phyloP scores from a whole-genome alignment of 2,113 vertebrate species.

The Silurus meridionalis region DNA sequence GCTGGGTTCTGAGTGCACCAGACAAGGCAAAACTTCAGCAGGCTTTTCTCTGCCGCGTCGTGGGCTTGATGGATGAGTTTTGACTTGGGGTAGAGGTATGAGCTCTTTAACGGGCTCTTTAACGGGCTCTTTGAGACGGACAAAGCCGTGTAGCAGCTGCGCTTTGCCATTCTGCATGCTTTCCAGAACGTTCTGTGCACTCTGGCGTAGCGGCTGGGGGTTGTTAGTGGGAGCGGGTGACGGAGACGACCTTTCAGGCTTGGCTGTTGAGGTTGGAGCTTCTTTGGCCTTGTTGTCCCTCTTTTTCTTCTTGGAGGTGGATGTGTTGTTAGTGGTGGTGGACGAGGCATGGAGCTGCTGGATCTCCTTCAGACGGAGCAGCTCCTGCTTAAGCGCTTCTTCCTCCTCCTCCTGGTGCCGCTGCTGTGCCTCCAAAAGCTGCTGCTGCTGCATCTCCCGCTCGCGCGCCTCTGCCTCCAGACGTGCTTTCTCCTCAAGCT shows the following conservation, averaged over 20 bases:
- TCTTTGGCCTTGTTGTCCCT: constrained; percentile 84
- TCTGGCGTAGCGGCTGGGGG: constrained; percentile 77
- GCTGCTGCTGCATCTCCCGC: constrained; percentile 69
- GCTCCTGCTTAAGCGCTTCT: constrained; percentile 82
- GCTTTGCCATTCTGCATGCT: constrained; percentile 82
- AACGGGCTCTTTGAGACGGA: constrained; percentile 65
- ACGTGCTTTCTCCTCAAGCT: constrained; percentile 95
- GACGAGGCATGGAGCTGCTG: constrained; percentile 77
- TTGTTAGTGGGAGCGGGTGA: constrained; percentile 61
- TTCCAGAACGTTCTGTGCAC: constrained; percentile 73
- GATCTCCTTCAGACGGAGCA: constrained; percentile 85
- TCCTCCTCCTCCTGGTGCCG: constrained; percentile 78
- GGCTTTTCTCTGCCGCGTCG: constrained; percentile 73
- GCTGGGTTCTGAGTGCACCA: constrained; percentile 70
- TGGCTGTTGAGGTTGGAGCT: constrained; percentile 69
- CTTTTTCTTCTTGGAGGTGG: constrained; percentile 86
- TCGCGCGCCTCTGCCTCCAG: constrained; percentile 86
- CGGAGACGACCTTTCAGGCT: constrained; percentile 53
- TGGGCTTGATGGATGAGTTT: constrained; percentile 54
- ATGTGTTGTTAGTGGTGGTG: neutral
- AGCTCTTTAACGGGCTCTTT: constrained; percentile 63
- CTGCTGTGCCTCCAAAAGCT: constrained; percentile 76
- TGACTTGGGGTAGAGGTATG: constrained; percentile 26
- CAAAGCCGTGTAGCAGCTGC: constrained; percentile 77
- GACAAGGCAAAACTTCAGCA: constrained; percentile 69